Conservation (phyloP, 1,140 invertebrate genomes). For the Eubasilissa regina region DNA sequence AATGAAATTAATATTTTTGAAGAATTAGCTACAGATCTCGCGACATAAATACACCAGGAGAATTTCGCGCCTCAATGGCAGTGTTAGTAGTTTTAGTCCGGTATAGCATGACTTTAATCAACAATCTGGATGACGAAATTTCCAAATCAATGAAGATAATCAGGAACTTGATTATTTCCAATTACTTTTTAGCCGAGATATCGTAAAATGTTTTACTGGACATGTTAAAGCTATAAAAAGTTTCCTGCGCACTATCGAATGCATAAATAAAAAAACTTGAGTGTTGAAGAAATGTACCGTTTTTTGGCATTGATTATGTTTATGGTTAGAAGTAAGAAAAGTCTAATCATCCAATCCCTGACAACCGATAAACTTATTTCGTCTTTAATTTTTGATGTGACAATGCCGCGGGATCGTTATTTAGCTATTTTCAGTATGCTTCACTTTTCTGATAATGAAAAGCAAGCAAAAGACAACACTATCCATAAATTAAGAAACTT, state of each 20-base stretch:
- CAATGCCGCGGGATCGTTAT: constrained; percentile 4
- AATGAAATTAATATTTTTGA: constrained; percentile 5
- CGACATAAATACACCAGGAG: background rate
- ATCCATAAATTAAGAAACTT: background rate
- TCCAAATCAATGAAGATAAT: background rate
- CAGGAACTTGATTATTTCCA: constrained; percentile 2
- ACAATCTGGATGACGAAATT: constrained; percentile 9
- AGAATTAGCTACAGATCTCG: background rate
- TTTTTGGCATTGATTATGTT: constrained; percentile 3
- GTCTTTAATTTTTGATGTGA: too few relatives aligned
- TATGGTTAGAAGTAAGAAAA: constrained; percentile 7
- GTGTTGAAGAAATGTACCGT: background rate
- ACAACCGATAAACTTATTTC: background rate
- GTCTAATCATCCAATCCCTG: background rate
- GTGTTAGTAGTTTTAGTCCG: constrained; percentile 1
- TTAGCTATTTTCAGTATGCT: background rate
- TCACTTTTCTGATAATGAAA: background rate
- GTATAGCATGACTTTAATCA: background rate
- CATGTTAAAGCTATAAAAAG: background rate
- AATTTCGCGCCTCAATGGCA: background rate
- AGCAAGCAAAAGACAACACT: background rate
- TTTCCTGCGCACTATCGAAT: background rate
- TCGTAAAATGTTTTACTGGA: background rate
- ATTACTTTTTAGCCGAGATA: background rate
- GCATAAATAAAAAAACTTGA: background rate